A percentile compares a stretch with the other conserved stretches of the same genome.
phyloP scores from a whole-genome alignment of 2,888 invertebrate species.

The Tetragonisca angustula region DNA sequence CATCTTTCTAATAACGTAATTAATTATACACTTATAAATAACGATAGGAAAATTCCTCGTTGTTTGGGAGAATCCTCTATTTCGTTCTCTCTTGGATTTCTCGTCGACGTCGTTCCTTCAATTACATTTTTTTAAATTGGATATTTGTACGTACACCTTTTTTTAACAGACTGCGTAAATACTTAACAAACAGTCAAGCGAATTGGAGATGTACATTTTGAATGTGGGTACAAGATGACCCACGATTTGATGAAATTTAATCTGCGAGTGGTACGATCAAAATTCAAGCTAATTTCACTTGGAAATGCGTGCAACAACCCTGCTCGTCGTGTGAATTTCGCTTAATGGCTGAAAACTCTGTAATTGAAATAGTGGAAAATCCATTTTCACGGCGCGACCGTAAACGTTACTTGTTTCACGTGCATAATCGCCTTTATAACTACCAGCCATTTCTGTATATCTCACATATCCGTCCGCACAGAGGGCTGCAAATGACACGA shows the following conservation, averaged over 20 bases:
- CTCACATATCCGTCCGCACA: neutral
- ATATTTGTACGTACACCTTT: neutral
- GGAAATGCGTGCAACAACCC: conserved; percentile 9
- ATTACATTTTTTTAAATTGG: neutral
- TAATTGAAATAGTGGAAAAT: conserved; percentile 11
- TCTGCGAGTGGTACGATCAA: neutral
- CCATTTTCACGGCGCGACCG: neutral
- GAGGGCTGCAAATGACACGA: neutral
- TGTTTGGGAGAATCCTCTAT: neutral
- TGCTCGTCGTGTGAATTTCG: neutral
- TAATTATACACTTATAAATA: neutral
- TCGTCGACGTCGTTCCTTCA: neutral
- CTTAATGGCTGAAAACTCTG: neutral
- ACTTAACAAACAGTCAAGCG: too few species aligned
- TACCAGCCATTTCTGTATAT: neutral
- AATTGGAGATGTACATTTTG: too few species aligned
- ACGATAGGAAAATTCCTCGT: neutral
- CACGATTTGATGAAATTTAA: too few species aligned
- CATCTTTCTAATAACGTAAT: neutral
- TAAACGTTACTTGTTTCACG: conserved; percentile 3
- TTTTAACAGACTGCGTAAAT: neutral
- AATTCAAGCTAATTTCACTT: conserved; percentile 20
- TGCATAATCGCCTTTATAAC: neutral
- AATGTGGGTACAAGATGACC: too few species aligned
- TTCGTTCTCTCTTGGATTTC: neutral